Base-by-base conservation (phyloP, 2,113 vertebrate genomes). In the Gymnogyps californianus region DNA sequence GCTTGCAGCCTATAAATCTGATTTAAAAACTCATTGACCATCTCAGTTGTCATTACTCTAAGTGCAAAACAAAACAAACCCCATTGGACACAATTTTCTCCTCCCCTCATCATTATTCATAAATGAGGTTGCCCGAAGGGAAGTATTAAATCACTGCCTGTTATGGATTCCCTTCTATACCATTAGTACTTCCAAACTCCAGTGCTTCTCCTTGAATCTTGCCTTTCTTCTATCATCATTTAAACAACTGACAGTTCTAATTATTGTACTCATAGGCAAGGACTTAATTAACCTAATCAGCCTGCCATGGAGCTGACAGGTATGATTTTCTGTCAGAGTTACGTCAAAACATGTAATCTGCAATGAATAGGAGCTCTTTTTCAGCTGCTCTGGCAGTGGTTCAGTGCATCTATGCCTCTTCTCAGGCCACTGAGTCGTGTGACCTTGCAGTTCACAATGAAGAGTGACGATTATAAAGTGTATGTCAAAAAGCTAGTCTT, bases 201-300 rank as follows among this genome's bases (percentile, higher is more conserved):
- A 83, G 13, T 46, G 28, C 57, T 70, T 44, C 52, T 97, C 29
- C 80, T 79, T 91, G 55, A 90, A 87, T 81, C 79, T 97, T 92
- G 67, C 71, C 55, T 95, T 96, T 92, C 91, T 90, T 87, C 83
- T 88, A 61, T 40, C 47, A 90, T 87, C 58, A 61, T 79, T 94
- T 95, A 96, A 80, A 89, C 74, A 94, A 93, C 83, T 96, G 97
- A 97, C 91, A 96, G 74, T 65, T 95, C 86, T 97, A 97, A 97
- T 91, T 90, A 96, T 87, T 93, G 51, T 93, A 69, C 66, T 91
- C 87, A 91, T 91, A 97, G 90, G 78, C 86, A 96, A 97, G 91
- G 87, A 92, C 80, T 95, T 92, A 97, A 97, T 98, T 97, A 98
- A 97, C 90, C 94, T 97, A 93, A 97, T 97, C 89, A 91, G 87